Evolutionary conservation across 2,888 invertebrate species (phyloP).

Genomic region (Xylota sylvarum): DNA sequence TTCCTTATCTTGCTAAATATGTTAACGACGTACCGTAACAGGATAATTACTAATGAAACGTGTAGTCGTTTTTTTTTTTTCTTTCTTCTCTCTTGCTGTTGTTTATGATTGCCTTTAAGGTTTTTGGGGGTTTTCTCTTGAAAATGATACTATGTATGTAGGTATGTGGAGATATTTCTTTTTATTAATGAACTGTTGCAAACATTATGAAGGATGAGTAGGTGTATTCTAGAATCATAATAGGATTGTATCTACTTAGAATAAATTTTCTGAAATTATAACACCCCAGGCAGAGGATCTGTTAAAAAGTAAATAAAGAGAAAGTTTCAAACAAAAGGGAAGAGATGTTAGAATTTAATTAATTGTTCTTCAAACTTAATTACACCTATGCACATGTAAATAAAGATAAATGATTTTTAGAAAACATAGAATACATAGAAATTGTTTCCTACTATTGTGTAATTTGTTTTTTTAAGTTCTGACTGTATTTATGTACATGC

Average conservation of each 20-base stretch:
- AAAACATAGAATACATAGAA: not conserved
- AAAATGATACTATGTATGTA: constrained; percentile 61
- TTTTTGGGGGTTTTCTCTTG: constrained; percentile 45
- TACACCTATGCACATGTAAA: constrained; percentile 5
- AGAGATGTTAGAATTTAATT: not conserved
- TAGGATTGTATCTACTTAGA: not conserved
- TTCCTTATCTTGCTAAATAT: constrained; percentile 65
- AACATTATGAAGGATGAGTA: not conserved
- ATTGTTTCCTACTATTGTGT: no score
- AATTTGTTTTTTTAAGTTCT: no score
- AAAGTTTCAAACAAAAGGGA: no score
- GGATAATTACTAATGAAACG: constrained; percentile 64
- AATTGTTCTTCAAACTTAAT: constrained; percentile 19
- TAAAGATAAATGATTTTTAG: constrained; percentile 22
- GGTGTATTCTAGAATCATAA: not conserved
- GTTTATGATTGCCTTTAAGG: constrained; percentile 74
- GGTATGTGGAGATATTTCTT: constrained; percentile 58
- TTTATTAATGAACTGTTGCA: constrained; percentile 56
- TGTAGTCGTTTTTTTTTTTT: constrained; percentile 72
- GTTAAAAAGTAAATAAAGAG: not conserved
- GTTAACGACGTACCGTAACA: constrained; percentile 59
- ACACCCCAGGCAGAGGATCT: constrained; percentile 4
- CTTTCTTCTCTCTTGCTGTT: constrained; percentile 60
- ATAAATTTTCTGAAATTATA: not conserved
- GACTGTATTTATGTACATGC: no score